Evolutionary conservation across 2,113 vertebrate species (phyloP).

Genomic region (Dipodomys stephensi): DNA sequence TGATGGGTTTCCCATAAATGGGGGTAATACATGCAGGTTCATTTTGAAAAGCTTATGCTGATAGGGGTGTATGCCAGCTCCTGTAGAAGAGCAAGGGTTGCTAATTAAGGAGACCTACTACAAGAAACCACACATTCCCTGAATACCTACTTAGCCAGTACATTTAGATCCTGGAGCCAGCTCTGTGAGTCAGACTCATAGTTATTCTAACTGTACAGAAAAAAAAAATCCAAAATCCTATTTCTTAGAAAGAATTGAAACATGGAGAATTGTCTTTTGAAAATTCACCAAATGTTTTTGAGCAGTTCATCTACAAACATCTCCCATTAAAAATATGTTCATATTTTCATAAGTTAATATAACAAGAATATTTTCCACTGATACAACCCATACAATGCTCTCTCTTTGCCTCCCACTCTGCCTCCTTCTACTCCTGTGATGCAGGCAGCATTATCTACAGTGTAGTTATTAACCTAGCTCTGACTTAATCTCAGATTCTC

Average conservation of each 20-base stretch:
- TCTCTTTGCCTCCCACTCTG: neutral
- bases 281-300: slow-evolving; percentile 16
- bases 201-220: slow-evolving; percentile 28
- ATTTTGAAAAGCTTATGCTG: neutral
- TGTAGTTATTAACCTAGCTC: neutral
- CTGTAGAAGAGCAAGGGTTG: slow-evolving; percentile 1
- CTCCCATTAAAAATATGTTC: neutral
- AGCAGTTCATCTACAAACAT: slow-evolving; percentile 9
- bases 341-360: neutral
- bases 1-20: neutral
- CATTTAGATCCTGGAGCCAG: neutral
- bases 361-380: neutral
- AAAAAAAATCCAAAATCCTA: slow-evolving; percentile 46
- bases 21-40: neutral
- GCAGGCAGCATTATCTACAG: neutral
- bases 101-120: neutral
- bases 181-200: neutral
- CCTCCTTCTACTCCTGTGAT: neutral
- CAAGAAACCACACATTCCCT: slow-evolving; percentile 57
- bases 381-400: neutral
- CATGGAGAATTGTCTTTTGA: neutral
- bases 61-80: neutral
- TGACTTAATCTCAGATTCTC: slow-evolving; percentile 23
- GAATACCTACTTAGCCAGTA: neutral
- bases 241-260: slow-evolving; percentile 65